Evolutionary conservation across 2,113 vertebrate genomes (phyloP), one percentile per base, ranked within the genome.

Genomic region (Kryptolebias marmoratus): DNA sequence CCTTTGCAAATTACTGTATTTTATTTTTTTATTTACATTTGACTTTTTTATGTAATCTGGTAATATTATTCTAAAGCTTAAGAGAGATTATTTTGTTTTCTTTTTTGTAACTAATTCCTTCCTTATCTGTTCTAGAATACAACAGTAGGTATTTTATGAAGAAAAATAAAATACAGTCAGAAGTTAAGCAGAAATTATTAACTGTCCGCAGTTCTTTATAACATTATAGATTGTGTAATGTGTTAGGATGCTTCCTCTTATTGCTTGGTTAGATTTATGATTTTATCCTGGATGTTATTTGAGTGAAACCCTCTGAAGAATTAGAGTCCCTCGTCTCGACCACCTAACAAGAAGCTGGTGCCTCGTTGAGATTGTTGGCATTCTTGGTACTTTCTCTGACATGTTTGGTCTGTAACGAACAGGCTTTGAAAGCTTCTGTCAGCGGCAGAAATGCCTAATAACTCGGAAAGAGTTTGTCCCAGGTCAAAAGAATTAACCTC

Each of bases 401-500:
- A 87, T 88, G 86, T 91, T 88, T 86, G 81, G 70, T 73, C 83
- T 59, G 75, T 88, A 90, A 88, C 85, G 72, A 88, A 90, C 65
- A 80, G 82, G 83, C 86, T 86, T 63, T 89, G 85, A 90, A 88
- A 88, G 85, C 85, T 89, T 70, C 88, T 89, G 82, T 91, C 89
- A 90, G 61, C 80, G 65, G 59, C 66, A 80, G 68, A 89, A 83
- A 87, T 82, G 79, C 79, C 76, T 84, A 88, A 90, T 88, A 87
- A 88, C 31, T 73, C 75, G 64, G 78, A 85, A 75, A 70, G 80
- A 80, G 85, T 88, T 90, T 91, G 85, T 84, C 74, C 61, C 68
- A 39, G 92, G 90, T 93, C 92, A 93, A 87, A 90, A 88, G 90
- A 86, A 84, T 93, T 93, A 91, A 93, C 92, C 92, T 87, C 78